Conservation (phyloP, 1,140 invertebrate species). For the Ruditapes philippinarum region DNA sequence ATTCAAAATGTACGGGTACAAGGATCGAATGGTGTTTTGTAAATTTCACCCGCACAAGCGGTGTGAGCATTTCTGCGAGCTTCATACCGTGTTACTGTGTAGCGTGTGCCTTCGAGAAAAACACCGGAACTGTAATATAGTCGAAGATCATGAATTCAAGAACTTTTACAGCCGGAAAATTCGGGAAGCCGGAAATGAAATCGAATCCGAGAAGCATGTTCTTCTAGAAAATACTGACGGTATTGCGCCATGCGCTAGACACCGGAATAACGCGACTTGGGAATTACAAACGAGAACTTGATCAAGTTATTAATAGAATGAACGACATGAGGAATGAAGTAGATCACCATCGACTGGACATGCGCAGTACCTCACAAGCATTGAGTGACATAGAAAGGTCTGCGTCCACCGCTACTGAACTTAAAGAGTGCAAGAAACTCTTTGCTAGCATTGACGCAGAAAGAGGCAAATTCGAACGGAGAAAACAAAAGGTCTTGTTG, state of each 20-base stretch:
- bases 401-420: constrained; percentile 27
- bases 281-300: constrained; percentile 25
- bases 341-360: constrained; percentile 5
- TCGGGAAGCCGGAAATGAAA: constrained; percentile 1
- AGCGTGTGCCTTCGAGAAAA: constrained; percentile 47
- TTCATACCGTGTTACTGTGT: constrained; percentile 24
- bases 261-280: constrained; percentile 41
- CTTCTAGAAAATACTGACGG: constrained; percentile 43
- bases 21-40: constrained; percentile 37
- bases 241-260: constrained; percentile 43
- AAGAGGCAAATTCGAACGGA: constrained; percentile 33
- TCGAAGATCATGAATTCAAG: constrained; percentile 45
- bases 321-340: constrained; percentile 43
- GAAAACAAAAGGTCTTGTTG: constrained; percentile 31
- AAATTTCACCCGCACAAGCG: constrained; percentile 24
- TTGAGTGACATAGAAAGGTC: constrained; percentile 49
- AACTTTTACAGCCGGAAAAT: constrained; percentile 46
- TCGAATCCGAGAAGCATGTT: constrained; percentile 22
- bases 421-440: constrained; percentile 46
- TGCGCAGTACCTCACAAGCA: constrained; percentile 21
- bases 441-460: constrained; percentile 28
- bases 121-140: constrained; percentile 35
- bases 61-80: constrained; percentile 45
- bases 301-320: constrained; percentile 43
- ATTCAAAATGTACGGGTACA: constrained; percentile 42